Evolutionary conservation across 1,140 invertebrate genomes (phyloP).

Genomic region (Holotrichia oblita): DNA sequence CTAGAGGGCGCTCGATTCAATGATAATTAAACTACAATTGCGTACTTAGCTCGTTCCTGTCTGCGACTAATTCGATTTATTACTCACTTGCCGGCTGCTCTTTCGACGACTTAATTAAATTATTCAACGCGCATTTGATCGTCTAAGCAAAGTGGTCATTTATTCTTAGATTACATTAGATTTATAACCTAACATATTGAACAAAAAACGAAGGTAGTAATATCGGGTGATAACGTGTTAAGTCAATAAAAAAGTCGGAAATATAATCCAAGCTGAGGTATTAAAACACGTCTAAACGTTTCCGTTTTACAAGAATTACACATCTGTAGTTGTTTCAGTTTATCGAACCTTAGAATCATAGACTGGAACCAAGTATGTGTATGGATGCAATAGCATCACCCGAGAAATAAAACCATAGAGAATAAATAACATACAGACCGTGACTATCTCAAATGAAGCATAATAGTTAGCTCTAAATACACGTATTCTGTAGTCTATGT

Average conservation of each 20-base stretch:
- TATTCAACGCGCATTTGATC: constrained; percentile 4
- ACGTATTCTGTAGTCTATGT: neutral
- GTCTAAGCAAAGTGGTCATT: neutral
- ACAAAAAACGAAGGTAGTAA: neutral
- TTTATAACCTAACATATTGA: neutral
- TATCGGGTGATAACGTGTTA: neutral
- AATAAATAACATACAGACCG: constrained; percentile 17
- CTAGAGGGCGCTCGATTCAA: constrained; percentile 12
- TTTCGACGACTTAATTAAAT: neutral
- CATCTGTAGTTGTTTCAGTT: neutral
- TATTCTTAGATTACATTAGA: neutral
- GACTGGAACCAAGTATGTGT: constrained; percentile 19
- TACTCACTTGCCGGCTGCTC: neutral
- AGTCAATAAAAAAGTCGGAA: neutral
- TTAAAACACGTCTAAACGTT: neutral
- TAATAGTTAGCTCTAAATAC: neutral
- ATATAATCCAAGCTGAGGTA: neutral
- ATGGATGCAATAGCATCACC: neutral
- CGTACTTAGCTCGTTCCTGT: neutral
- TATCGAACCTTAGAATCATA: neutral
- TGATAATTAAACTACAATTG: neutral
- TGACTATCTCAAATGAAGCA: constrained; percentile 5
- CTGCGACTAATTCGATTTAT: constrained; percentile 7
- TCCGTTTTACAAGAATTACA: neutral
- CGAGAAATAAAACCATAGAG: neutral